Evolutionary conservation across 2,113 vertebrate genomes (phyloP).

Genomic region (Gorsachius goisagi): DNA sequence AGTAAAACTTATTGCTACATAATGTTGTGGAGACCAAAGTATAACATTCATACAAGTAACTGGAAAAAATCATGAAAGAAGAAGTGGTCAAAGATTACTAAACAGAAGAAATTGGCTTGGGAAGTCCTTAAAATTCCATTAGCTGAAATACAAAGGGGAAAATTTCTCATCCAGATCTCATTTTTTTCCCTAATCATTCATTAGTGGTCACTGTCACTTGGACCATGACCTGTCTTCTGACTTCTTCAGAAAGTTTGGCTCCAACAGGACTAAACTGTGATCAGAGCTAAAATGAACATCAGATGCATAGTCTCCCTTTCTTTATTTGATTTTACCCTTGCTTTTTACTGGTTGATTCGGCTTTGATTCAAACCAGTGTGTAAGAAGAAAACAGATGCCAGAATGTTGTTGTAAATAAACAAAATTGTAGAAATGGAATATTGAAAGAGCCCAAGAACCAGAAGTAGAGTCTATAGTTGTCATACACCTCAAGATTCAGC

Average conservation of each 20-base stretch:
- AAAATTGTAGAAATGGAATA: not conserved
- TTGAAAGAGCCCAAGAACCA: not conserved
- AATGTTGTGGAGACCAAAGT: not conserved
- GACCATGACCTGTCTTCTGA: not conserved
- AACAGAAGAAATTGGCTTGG: not conserved
- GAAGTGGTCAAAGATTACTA: not conserved
- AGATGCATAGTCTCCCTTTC: not conserved
- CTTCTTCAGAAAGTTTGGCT: not conserved
- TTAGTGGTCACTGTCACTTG: not conserved
- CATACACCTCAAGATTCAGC: not conserved
- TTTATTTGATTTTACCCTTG: not conserved
- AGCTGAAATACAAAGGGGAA: not conserved
- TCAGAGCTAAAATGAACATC: not conserved
- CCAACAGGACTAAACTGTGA: not conserved
- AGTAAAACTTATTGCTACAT: not conserved
- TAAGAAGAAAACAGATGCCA: not conserved
- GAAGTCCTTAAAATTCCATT: not conserved
- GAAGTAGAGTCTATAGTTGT: not conserved
- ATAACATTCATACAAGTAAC: not conserved
- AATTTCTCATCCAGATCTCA: not conserved
- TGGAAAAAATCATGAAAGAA: not conserved
- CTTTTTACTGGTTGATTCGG: not conserved
- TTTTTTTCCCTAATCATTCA: not conserved
- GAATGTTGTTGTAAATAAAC: not conserved
- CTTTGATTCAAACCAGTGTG: not conserved